phyloP scores from a whole-genome alignment of 2,113 vertebrate genomes.

The Melanerpes aurifrons region DNA sequence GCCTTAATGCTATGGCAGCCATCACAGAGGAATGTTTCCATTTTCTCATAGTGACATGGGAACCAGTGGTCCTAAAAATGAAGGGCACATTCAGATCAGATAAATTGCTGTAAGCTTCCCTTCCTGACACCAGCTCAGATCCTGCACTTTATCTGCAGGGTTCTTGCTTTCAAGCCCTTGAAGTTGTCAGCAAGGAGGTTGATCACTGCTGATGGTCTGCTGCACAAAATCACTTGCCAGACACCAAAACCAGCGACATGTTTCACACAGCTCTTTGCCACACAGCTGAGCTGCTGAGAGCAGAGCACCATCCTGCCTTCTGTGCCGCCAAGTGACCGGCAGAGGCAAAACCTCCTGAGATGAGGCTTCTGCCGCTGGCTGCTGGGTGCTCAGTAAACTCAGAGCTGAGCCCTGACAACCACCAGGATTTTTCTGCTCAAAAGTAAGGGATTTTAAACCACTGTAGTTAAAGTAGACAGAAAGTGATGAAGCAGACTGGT shows the following conservation, averaged over 20 bases:
- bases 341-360: background rate
- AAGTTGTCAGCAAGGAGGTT: background rate
- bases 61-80: background rate
- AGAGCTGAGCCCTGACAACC: background rate
- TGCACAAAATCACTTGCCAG: background rate
- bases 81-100: background rate
- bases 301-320: background rate
- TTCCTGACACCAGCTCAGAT: background rate
- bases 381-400: background rate
- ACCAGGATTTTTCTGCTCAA: background rate
- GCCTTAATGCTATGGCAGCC: conserved; percentile 24
- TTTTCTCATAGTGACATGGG: background rate
- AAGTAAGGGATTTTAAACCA: background rate
- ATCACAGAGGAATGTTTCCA: background rate
- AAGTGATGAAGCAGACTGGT: background rate
- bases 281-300: background rate
- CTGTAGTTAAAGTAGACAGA: background rate
- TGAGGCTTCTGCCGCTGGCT: background rate
- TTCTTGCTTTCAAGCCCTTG: background rate
- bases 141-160: background rate
- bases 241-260: background rate
- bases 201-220: background rate
- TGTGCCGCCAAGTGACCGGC: background rate
- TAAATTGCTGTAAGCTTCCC: background rate
- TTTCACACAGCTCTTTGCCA: background rate